A percentile compares a stretch with the other conserved stretches of the same genome.
phyloP scores from a whole-genome alignment of 2,888 invertebrate genomes.

The Caenorhabditis imperialis region DNA sequence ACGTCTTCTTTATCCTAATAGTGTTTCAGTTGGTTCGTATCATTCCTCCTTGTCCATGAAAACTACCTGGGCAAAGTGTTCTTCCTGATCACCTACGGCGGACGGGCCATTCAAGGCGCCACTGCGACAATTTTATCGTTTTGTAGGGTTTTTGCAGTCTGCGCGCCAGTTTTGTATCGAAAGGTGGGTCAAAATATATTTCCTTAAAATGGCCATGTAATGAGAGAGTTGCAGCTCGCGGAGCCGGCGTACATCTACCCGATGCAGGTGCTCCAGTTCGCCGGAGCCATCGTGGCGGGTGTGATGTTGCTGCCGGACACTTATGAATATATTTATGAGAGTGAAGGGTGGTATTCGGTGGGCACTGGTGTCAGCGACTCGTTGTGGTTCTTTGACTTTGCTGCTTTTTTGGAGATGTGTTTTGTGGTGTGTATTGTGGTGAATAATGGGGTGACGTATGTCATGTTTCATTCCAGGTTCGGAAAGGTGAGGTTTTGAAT shows the following conservation, averaged over 20 bases:
- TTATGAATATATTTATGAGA: slow-evolving; percentile 21
- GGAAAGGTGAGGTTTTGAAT: too few relatives aligned
- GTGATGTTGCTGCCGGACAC: background rate
- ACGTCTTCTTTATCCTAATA: too few relatives aligned
- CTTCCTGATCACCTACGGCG: slow-evolving; percentile 28
- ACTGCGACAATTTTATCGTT: slow-evolving; percentile 43
- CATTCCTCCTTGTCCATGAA: slow-evolving; percentile 16
- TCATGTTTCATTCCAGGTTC: slow-evolving; percentile 16
- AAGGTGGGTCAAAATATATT: slow-evolving; percentile 7
- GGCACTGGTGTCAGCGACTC: slow-evolving; percentile 11
- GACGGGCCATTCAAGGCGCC: slow-evolving; percentile 26
- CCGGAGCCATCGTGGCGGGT: slow-evolving; percentile 4
- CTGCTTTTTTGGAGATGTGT: slow-evolving; percentile 18
- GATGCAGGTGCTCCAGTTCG: slow-evolving; percentile 21
- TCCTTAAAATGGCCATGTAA: too few relatives aligned
- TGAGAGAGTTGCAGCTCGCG: too few relatives aligned
- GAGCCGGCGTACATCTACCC: slow-evolving; percentile 29
- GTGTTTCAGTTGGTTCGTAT: slow-evolving; percentile 19
- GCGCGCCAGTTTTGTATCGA: slow-evolving; percentile 42
- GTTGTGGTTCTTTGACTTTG: slow-evolving; percentile 23
- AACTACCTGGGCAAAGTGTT: slow-evolving; percentile 24
- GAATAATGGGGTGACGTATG: slow-evolving; percentile 29
- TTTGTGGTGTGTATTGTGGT: slow-evolving; percentile 23
- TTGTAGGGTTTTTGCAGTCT: slow-evolving; percentile 39
- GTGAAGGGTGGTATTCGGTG: slow-evolving; percentile 25